These are phyloP conservation scores for Drosophila nr. perissopoda DNA, from an alignment of 2,888 invertebrate genomes.

Conservation along the genomic window DNA sequence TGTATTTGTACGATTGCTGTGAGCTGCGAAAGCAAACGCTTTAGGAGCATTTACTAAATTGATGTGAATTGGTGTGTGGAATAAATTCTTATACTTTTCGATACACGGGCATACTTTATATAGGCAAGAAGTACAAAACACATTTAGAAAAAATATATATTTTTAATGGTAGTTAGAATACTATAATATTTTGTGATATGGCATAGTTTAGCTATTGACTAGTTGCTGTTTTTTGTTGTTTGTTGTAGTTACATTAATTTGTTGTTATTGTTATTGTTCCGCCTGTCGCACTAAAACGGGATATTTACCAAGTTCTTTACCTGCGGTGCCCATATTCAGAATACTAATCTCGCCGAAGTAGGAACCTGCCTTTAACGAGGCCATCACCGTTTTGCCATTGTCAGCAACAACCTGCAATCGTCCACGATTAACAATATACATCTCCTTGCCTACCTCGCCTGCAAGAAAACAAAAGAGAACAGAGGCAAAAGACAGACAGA, in stretches of 20 bases:
- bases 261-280: constrained; percentile 82
- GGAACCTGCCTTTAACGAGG: constrained; percentile 98
- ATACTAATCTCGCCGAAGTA: constrained; percentile 99
- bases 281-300: constrained; percentile 87
- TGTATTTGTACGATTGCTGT: not conserved
- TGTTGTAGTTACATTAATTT: constrained; percentile 40
- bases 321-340: constrained; percentile 99
- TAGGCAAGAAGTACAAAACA: constrained; percentile 48
- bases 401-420: constrained; percentile 97
- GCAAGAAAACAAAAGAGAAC: constrained; percentile 51
- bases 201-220: constrained; percentile 16
- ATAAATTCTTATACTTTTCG: not conserved
- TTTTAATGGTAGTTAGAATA: not conserved
- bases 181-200: constrained; percentile 10
- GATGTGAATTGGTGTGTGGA: constrained; percentile 4
- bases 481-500: not conserved
- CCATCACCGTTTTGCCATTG: constrained; percentile 97
- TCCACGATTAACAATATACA: constrained; percentile 99
- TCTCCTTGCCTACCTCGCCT: constrained; percentile 99
- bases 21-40: constrained; percentile 17
- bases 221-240: constrained; percentile 24
- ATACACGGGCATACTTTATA: constrained; percentile 8
- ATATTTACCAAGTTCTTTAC: constrained; percentile 98
- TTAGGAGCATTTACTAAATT: constrained; percentile 25
- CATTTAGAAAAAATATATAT: constrained; percentile 11